Base-by-base conservation (phyloP, 1,140 invertebrate species). In the Drosophila takahashii region DNA sequence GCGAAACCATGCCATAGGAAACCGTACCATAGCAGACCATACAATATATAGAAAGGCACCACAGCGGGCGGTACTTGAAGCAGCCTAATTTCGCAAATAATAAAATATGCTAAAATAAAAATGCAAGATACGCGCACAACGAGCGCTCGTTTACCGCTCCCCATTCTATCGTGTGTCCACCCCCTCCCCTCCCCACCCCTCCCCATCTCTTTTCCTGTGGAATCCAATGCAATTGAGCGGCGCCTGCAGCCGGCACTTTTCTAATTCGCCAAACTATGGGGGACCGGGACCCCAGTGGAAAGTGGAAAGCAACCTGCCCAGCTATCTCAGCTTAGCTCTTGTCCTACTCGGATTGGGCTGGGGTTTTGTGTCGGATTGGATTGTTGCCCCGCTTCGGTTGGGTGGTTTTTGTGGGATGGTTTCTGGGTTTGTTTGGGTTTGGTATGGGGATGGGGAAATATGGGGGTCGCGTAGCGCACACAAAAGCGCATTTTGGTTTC, bases 41-140 rank as follows among this genome's bases (percentile, higher is more conserved):
- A n/a, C n/a, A n/a, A n/a, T n/a, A n/a, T n/a, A 37, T 59, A 32
- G 22, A 41, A 32, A 36, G 9, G 32, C 52, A 51, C 13, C 67
- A 18, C 78, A 78, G 67, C 78, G 37, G 81, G 81, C 26, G 61
- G 62, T 32, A 48, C 60, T 48, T 37, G 52, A 77, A 72, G 75
- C 79, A 87, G 83, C 76, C 83, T 87, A 87, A 89, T 87, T 84
- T 84, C 41, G 72, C 57, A 87, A 76, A 86, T 87, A 79, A 86
- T 83, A 83, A 81, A 86, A 86, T 87, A 83, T 79, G 83, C 83
- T 76, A 65, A 44, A 83, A 77, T 69, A 72, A 69, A 81, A 83
- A 74, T 45, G 52, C 60, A 51, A 79, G 61, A 81, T 64, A 64
- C 54, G 36, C 34, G 42, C 50, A 16, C 34, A 44, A 48, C 59